Evolutionary conservation across 2,888 invertebrate genomes (phyloP).

Genomic region (Drosophila bunnanda): DNA sequence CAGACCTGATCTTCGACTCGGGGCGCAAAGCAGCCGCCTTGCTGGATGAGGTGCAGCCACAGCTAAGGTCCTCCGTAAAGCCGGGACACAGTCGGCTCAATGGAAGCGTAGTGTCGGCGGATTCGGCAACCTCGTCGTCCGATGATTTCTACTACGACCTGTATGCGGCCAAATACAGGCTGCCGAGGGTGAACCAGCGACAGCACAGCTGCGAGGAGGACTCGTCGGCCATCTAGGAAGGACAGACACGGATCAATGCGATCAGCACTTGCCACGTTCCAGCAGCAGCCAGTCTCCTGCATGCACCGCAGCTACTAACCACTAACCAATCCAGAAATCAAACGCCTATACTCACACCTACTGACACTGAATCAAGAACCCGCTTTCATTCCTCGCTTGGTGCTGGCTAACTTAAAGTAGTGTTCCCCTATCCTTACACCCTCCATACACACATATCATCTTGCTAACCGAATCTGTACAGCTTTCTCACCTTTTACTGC

Average conservation of each 20-base stretch:
- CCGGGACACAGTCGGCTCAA: conserved; percentile 56
- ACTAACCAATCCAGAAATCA: conserved; percentile 25
- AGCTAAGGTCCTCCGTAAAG: conserved; percentile 85
- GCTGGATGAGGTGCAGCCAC: conserved; percentile 85
- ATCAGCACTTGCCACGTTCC: conserved; percentile 26
- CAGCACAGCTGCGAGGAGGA: conserved; percentile 61
- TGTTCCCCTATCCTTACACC: not conserved
- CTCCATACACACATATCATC: conserved; percentile 16
- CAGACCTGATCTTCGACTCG: conserved; percentile 63
- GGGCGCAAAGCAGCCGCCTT: conserved; percentile 76
- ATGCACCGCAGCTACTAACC: conserved; percentile 31
- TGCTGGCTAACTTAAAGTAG: conserved; percentile 42
- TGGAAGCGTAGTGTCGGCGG: conserved; percentile 38
- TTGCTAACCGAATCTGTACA: conserved; percentile 29
- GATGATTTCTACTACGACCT: conserved; percentile 70
- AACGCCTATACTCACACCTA: conserved; percentile 28
- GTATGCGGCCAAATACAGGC: conserved; percentile 63
- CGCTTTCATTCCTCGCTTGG: conserved; percentile 38
- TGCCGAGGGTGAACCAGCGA: conserved; percentile 62
- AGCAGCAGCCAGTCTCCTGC: conserved; percentile 12
- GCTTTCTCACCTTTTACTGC: conserved; percentile 14
- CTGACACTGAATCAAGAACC: conserved; percentile 27
- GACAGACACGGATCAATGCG: conserved; percentile 1
- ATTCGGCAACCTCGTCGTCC: conserved; percentile 26
- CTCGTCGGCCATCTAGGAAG: conserved; percentile 54